Base-by-base conservation (phyloP, 2,113 vertebrate species). In the Barbus barbus region DNA sequence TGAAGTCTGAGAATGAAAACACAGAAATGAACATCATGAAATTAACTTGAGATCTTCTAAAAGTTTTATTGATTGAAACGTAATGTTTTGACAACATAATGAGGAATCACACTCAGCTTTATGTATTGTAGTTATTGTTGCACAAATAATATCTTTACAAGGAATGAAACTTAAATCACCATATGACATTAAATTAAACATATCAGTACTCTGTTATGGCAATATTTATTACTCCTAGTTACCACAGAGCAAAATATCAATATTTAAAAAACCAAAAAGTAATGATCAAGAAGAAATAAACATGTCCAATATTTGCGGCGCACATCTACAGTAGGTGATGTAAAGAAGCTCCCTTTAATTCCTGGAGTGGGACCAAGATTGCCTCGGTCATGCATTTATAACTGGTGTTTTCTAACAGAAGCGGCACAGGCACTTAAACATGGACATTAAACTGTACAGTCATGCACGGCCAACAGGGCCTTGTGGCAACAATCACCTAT, bases 401-500 rank as follows among this genome's bases (percentile, higher is more conserved):
- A 87, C 87, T 80, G 86, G 86, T 92, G 93, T 71, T 92, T 90
- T 92, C 93, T 92, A 86, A 90, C 90, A 89, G 90, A 94, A 94
- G 94, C 93, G 67, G 90, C 92, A 93, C 94, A 94, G 93, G 93
- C 93, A 94, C 92, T 94, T 94, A 91, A 90, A 93, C 90, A 94
- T 91, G 92, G 91, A 93, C 93, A 90, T 91, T 94, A 92, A 93
- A 93, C 93, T 92, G 91, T 92, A 94, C 91, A 94, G 92, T 94
- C 94, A 94, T 95, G 94, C 94, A 90, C 87, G 90, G 92, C 90
- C 84, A 85, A 93, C 89, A 90, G 90, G 92, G 90, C 90, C 80
- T 89, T 89, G 90, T 94, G 92, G 91, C 93, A 93, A 93, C 88
- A 87, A 89, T 90, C 83, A 92, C 78, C 89, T 86, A 90, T 84